Evolutionary conservation across 2,113 vertebrate species (phyloP).

Genomic region (Cromileptes altivelis): DNA sequence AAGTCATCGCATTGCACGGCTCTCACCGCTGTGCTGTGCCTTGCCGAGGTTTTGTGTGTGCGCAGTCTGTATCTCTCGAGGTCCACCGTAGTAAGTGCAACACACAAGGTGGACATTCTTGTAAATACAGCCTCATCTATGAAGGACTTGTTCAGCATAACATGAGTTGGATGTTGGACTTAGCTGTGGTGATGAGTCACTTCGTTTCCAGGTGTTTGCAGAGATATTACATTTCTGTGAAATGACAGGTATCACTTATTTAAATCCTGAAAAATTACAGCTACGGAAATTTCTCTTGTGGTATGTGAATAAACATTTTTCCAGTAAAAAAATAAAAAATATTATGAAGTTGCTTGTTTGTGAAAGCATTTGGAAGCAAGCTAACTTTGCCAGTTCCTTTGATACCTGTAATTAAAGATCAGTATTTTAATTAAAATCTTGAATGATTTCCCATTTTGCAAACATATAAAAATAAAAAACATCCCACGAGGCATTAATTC

Average conservation of each 20-base stretch:
- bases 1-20: conserved; percentile 56
- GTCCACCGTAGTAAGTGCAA: conserved; percentile 31
- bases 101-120: conserved; percentile 31
- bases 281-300: not conserved
- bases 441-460: conserved; percentile 23
- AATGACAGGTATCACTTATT: not conserved
- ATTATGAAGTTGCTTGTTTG: conserved; percentile 26
- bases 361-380: conserved; percentile 18
- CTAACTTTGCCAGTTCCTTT: conserved; percentile 37
- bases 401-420: conserved; percentile 57
- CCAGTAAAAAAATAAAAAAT: not conserved
- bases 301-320: not conserved
- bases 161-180: conserved; percentile 10
- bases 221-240: not conserved
- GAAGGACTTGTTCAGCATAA: conserved; percentile 34
- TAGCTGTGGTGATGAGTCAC: conserved; percentile 6
- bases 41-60: conserved; percentile 43
- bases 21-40: conserved; percentile 33
- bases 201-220: conserved; percentile 3
- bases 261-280: not conserved
- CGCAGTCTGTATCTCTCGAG: conserved; percentile 41
- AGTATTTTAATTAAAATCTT: conserved; percentile 53
- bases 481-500: conserved; percentile 9
- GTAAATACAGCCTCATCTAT: conserved; percentile 45
- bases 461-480: conserved; percentile 13